Conservation (phyloP, 2,888 invertebrate species). For the Creontiades dilutus region DNA sequence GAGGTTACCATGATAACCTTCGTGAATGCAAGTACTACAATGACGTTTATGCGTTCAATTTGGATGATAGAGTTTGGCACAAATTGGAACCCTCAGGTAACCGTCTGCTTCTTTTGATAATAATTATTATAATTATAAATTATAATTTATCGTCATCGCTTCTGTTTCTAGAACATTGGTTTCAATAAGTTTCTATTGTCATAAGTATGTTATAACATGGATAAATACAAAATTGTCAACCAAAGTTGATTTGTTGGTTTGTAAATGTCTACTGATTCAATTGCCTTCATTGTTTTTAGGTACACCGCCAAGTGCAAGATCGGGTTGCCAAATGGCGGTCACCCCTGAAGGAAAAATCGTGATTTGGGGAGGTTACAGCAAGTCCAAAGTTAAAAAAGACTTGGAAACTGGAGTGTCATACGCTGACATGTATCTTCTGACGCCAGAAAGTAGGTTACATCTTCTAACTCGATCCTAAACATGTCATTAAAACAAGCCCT, state of each 20-base stretch:
- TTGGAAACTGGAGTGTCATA: constrained; percentile 86
- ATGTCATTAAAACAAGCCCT: no score
- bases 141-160: no score
- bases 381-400: constrained; percentile 86
- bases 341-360: constrained; percentile 83
- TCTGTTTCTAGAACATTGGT: no score
- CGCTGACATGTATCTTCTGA: constrained; percentile 85
- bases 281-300: constrained; percentile 78
- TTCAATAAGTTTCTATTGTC: no score
- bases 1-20: constrained; percentile 94
- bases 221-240: no score
- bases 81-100: constrained; percentile 82
- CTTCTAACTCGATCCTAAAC: no score
- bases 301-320: constrained; percentile 86
- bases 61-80: constrained; percentile 89
- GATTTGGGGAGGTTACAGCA: constrained; percentile 89
- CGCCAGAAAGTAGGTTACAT: constrained; percentile 82
- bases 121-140: no score
- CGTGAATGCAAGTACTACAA: constrained; percentile 93
- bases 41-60: constrained; percentile 89
- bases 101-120: neutral
- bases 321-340: constrained; percentile 88
- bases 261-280: no score
- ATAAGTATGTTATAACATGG: no score
- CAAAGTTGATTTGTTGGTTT: no score